Percentiles rank a stretch among this genome's conserved stretches.
Conservation (phyloP, 2,113 vertebrate species). For the Bufo gargarizans region DNA sequence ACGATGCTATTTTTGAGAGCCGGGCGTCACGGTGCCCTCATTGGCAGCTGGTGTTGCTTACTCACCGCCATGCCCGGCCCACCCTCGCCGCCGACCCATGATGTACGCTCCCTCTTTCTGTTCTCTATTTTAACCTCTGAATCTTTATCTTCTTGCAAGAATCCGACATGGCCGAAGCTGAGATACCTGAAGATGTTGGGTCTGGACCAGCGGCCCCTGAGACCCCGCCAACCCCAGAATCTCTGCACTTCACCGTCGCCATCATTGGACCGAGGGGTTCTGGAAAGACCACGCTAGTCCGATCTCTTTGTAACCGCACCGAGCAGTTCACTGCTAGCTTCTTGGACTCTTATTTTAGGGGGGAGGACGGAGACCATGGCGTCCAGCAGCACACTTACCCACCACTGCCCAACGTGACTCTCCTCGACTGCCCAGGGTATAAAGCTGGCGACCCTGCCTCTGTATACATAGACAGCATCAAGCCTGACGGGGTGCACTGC, state of each 20-base stretch:
- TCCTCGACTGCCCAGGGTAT: slow-evolving; percentile 53
- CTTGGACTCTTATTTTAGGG: slow-evolving; percentile 47
- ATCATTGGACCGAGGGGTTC: slow-evolving; percentile 47
- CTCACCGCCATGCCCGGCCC: not conserved
- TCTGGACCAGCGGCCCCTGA: not conserved
- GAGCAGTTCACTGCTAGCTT: not conserved
- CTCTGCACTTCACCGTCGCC: slow-evolving; percentile 40
- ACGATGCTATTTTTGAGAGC: not conserved
- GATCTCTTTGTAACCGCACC: slow-evolving; percentile 24
- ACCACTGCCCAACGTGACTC: slow-evolving; percentile 39
- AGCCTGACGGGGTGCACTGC: slow-evolving; percentile 9
- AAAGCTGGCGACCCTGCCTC: not conserved
- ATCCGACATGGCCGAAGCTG: not conserved
- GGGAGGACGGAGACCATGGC: not conserved
- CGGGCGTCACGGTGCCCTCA: not conserved
- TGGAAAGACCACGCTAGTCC: slow-evolving; percentile 49
- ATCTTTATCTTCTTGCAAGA: not conserved
- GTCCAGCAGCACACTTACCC: slow-evolving; percentile 7
- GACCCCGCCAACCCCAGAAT: not conserved
- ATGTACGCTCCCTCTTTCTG: too few species aligned
- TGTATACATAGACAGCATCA: slow-evolving; percentile 43
- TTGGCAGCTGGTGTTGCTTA: not conserved
- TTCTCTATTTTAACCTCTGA: not conserved
- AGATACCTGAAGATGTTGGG: not conserved
- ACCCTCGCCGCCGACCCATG: not conserved